Evolutionary conservation across 1,140 invertebrate genomes (phyloP).

Genomic region (Pseudoatta argentina): DNA sequence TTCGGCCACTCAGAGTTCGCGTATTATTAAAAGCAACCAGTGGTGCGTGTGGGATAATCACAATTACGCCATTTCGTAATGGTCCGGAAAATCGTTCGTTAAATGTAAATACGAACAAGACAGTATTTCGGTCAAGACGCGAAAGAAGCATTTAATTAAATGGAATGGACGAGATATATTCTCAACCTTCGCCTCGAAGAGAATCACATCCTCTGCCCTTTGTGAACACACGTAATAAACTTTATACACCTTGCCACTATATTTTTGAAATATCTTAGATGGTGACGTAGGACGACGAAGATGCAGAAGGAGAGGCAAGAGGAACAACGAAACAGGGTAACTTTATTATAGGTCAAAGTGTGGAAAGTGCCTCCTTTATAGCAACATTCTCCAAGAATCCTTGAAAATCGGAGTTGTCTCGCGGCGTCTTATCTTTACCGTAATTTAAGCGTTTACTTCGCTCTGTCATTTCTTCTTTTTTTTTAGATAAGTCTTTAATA

Average conservation of each 20-base stretch:
- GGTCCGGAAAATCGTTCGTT: conserved; percentile 8
- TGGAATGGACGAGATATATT: conserved; percentile 12
- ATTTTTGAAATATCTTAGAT: neutral
- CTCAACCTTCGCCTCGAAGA: neutral
- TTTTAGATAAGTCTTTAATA: neutral
- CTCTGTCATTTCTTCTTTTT: neutral
- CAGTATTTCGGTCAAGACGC: neutral
- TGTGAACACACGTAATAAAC: neutral
- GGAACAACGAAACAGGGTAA: neutral
- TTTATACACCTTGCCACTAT: neutral
- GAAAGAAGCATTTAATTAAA: conserved; percentile 45
- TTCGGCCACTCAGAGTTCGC: neutral
- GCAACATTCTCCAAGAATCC: neutral
- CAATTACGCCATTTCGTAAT: conserved; percentile 47
- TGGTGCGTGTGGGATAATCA: conserved; percentile 3
- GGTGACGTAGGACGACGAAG: neutral
- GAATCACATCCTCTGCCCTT: neutral
- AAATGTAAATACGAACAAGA: neutral
- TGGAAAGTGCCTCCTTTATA: conserved; percentile 19
- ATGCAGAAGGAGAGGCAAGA: neutral
- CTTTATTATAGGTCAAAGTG: conserved; percentile 26
- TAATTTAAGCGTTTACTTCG: neutral
- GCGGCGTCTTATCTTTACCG: neutral
- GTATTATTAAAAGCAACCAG: conserved; percentile 41
- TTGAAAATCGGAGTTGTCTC: neutral